Conservation (phyloP, 2,113 vertebrate genomes). For the Sakesphorus luctuosus region DNA sequence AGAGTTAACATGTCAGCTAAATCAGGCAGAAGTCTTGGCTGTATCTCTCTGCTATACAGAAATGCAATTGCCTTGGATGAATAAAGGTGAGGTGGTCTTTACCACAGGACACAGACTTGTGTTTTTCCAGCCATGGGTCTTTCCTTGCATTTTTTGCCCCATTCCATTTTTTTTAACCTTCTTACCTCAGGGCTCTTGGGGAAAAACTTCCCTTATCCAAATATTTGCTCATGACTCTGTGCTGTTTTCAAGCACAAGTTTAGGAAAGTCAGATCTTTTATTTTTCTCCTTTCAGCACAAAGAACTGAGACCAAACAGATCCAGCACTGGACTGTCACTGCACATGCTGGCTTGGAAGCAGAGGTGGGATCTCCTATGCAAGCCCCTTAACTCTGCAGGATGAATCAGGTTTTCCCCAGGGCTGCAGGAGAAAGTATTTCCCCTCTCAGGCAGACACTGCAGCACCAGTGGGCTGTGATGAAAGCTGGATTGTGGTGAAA, state of each 20-base stretch:
- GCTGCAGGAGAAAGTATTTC: neutral
- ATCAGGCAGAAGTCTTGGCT: neutral
- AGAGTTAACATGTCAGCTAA: neutral
- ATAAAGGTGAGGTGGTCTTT: neutral
- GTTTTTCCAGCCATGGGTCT: neutral
- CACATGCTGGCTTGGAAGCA: neutral
- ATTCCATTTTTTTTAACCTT: neutral
- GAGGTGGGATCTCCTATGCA: neutral
- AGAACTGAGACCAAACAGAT: neutral
- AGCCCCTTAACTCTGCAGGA: neutral
- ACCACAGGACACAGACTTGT: neutral
- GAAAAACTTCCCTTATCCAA: neutral
- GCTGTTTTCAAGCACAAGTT: neutral
- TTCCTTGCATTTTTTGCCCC: neutral
- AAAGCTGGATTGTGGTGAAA: neutral
- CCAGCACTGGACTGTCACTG: neutral
- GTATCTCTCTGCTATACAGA: neutral
- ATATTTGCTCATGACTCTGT: rapidly evolving
- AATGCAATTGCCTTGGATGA: neutral
- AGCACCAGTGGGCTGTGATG: rapidly evolving
- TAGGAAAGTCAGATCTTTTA: neutral
- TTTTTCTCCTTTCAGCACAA: neutral
- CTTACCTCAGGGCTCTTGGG: neutral
- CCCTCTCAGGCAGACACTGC: neutral
- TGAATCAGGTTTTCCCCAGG: neutral